phyloP scores from a whole-genome alignment of 2,888 invertebrate genomes.

The Galerucella calmariensis region DNA sequence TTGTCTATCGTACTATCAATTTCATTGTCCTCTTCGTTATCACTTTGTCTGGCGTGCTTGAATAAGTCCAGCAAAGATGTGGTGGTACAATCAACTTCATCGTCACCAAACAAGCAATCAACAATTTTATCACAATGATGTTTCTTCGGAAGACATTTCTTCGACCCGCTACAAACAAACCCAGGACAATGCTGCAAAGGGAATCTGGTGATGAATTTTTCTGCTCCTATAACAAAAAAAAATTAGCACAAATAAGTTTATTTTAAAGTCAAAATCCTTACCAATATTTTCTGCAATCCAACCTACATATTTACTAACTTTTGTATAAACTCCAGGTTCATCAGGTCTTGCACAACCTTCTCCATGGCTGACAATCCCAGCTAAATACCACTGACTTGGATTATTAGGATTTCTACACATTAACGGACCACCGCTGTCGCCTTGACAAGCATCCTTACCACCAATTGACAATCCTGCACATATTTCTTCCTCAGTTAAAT shows the following conservation, averaged over 20 bases:
- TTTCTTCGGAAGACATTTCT: conserved; percentile 74
- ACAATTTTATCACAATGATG: conserved; percentile 78
- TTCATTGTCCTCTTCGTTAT: background rate
- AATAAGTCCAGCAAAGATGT: conserved; percentile 43
- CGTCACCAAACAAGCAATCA: conserved; percentile 84
- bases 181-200: conserved; percentile 79
- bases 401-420: conserved; percentile 79
- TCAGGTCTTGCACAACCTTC: conserved; percentile 84
- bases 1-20: background rate
- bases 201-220: conserved; percentile 64
- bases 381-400: conserved; percentile 80
- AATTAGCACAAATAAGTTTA: background rate
- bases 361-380: conserved; percentile 88
- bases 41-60: conserved; percentile 39
- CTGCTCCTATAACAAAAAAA: conserved; percentile 63
- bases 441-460: conserved; percentile 87
- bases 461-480: conserved; percentile 80
- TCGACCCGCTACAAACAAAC: conserved; percentile 74
- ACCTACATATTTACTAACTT: conserved; percentile 77
- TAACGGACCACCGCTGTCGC: conserved; percentile 87
- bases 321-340: conserved; percentile 86
- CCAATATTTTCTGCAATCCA: conserved; percentile 77
- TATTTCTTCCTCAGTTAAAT: conserved; percentile 75
- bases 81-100: conserved; percentile 78
- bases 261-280: conserved; percentile 59